phyloP scores from a whole-genome alignment of 1,140 invertebrate species.

The Solenopsis fugax region DNA sequence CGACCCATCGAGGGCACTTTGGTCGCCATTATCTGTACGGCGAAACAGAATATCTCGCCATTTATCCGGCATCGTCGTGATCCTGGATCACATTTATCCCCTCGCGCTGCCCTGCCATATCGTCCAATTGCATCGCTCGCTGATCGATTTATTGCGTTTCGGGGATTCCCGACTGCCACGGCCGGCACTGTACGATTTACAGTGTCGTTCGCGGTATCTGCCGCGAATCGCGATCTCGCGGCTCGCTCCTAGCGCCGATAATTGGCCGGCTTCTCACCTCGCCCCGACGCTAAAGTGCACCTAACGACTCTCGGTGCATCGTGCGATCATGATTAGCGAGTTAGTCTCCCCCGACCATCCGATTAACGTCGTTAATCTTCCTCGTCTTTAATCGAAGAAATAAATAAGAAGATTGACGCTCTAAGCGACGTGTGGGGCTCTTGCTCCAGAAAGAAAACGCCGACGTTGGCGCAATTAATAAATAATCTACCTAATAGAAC shows the following conservation, averaged over 20 bases:
- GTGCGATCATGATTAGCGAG: conserved; percentile 5
- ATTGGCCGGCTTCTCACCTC: conserved; percentile 59
- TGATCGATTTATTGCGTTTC: conserved; percentile 60
- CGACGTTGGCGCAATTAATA: background rate
- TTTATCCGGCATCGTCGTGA: conserved; percentile 47
- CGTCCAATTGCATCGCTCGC: conserved; percentile 42
- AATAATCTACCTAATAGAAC: background rate
- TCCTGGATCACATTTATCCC: conserved; percentile 36
- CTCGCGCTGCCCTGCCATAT: background rate
- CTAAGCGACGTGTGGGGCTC: background rate
- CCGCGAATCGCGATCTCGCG: conserved; percentile 28
- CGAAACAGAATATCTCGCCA: conserved; percentile 36
- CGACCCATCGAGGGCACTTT: conserved; percentile 13
- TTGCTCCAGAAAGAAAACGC: background rate
- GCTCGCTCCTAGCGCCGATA: conserved; percentile 25
- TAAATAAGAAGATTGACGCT: background rate
- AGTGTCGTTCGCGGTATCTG: conserved; percentile 41
- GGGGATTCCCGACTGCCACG: conserved; percentile 1
- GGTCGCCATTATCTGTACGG: conserved; percentile 29
- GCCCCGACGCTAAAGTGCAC: conserved; percentile 20
- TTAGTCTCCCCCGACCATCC: background rate
- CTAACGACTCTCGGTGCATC: conserved; percentile 23
- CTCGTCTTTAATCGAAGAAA: background rate
- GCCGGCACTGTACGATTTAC: conserved; percentile 34
- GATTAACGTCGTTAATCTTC: conserved; percentile 30